Evolutionary conservation across 2,113 vertebrate genomes (phyloP).

Genomic region (Xiphophorus maculatus): DNA sequence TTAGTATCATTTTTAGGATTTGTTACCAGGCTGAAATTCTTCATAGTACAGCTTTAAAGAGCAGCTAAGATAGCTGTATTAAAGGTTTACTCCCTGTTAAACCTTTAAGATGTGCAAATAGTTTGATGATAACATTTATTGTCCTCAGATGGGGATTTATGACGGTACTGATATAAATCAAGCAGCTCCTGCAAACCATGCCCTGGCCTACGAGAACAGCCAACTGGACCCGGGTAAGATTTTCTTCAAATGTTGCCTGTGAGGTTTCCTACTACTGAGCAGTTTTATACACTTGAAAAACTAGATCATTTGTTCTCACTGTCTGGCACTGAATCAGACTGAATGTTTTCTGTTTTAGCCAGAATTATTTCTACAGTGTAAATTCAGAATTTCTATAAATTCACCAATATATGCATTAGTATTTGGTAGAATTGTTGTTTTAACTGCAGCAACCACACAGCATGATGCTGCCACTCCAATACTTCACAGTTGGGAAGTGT

Average conservation of each 20-base stretch:
- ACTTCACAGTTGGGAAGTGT: too few relatives aligned
- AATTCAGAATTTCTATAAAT: too few relatives aligned
- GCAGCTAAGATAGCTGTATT: neutral
- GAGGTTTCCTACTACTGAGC: neutral
- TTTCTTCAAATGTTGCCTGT: neutral
- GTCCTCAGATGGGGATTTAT: conserved; percentile 56
- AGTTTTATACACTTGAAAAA: too few relatives aligned
- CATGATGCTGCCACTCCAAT: too few relatives aligned
- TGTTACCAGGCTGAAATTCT: neutral
- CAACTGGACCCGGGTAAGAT: conserved; percentile 46
- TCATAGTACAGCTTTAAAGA: neutral
- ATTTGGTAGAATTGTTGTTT: too few relatives aligned
- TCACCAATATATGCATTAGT: too few relatives aligned
- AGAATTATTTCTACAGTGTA: too few relatives aligned
- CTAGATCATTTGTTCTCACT: neutral
- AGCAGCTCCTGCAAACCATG: conserved; percentile 19
- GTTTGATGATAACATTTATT: neutral
- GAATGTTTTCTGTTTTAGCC: too few relatives aligned
- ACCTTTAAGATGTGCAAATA: neutral
- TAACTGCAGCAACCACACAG: too few relatives aligned
- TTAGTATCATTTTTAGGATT: neutral
- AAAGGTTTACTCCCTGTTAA: neutral
- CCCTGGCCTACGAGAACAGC: conserved; percentile 18
- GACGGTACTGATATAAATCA: conserved; percentile 31
- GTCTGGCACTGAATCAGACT: neutral